Evolutionary conservation across 2,888 invertebrate genomes (phyloP).

Genomic region (Meiosimyza decipiens): DNA sequence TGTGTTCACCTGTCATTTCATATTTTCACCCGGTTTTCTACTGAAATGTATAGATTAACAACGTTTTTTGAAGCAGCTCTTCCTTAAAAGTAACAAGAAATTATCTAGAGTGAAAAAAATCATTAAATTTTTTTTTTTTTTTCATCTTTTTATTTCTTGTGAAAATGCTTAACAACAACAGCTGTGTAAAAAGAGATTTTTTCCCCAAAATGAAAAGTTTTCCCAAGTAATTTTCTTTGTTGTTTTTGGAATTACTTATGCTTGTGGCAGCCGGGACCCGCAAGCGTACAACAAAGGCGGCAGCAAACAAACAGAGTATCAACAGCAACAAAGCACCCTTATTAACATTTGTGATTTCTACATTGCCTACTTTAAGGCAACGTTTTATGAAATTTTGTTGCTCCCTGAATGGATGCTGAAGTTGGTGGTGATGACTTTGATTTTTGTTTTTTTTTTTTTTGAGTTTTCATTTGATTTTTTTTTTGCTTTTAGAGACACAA

Average conservation of each 20-base stretch:
- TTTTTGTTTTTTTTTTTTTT: neutral
- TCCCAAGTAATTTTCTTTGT: no score
- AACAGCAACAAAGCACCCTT: conserved; percentile 22
- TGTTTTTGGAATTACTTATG: neutral
- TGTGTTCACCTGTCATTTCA: no score
- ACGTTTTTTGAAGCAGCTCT: no score
- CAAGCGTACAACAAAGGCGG: neutral
- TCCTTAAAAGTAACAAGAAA: no score
- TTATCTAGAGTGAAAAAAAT: no score
- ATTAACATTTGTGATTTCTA: conserved; percentile 25
- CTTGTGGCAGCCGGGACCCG: neutral
- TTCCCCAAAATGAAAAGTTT: no score
- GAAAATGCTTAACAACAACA: conserved; percentile 8
- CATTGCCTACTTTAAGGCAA: conserved; percentile 27
- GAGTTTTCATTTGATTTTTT: neutral
- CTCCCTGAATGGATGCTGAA: neutral
- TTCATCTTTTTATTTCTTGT: neutral
- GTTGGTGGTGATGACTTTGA: neutral
- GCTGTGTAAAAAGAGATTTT: neutral
- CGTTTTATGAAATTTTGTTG: no score
- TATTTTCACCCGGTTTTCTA: no score
- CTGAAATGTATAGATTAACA: no score
- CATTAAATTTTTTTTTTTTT: no score
- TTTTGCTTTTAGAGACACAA: neutral
- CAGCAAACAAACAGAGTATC: conserved; percentile 1